Percentiles rank a stretch among this genome's conserved stretches.
These are phyloP conservation scores for Drosophila paramelanica DNA, from an alignment of 2,888 invertebrate genomes.

Conservation along the genomic window DNA sequence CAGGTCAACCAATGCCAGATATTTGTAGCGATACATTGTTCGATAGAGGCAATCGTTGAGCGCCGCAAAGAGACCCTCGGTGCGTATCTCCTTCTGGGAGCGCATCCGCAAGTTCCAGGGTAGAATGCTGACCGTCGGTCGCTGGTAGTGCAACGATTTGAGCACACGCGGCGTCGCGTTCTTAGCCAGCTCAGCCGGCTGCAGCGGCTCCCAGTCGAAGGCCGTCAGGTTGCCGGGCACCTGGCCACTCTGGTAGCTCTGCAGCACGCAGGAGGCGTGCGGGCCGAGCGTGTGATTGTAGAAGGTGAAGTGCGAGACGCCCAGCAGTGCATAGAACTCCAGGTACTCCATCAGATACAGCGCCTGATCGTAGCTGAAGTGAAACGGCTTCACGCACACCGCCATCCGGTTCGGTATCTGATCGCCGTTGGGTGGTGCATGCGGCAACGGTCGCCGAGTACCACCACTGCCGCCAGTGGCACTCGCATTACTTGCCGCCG, in stretches of 20 bases:
- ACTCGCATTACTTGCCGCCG: conserved; percentile 18
- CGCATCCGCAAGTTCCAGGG: conserved; percentile 92
- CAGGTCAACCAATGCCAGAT: conserved; percentile 93
- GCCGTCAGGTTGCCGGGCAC: conserved; percentile 83
- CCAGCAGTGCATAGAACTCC: conserved; percentile 93
- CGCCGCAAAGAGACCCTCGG: conserved; percentile 96
- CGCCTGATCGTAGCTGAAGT: conserved; percentile 94
- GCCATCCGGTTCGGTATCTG: conserved; percentile 87
- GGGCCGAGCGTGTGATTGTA: conserved; percentile 95
- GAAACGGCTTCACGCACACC: conserved; percentile 95
- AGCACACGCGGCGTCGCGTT: conserved; percentile 69
- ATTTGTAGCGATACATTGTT: conserved; percentile 93
- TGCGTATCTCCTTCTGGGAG: conserved; percentile 95
- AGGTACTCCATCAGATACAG: conserved; percentile 95
- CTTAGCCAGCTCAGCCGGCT: conserved; percentile 52
- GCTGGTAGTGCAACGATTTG: conserved; percentile 69
- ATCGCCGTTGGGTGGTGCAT: conserved; percentile 72
- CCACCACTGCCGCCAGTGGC: conserved; percentile 2
- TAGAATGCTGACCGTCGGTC: conserved; percentile 83
- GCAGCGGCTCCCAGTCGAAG: conserved; percentile 68
- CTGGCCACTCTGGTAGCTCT: conserved; percentile 86
- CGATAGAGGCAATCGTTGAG: conserved; percentile 97
- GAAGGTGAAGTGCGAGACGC: conserved; percentile 94
- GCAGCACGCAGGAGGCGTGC: conserved; percentile 91
- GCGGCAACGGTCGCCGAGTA: conserved; percentile 5